Evolutionary conservation across 2,113 vertebrate genomes (phyloP), one percentile per base, ranked within the genome.

Genomic region (Echinops telfairi): DNA sequence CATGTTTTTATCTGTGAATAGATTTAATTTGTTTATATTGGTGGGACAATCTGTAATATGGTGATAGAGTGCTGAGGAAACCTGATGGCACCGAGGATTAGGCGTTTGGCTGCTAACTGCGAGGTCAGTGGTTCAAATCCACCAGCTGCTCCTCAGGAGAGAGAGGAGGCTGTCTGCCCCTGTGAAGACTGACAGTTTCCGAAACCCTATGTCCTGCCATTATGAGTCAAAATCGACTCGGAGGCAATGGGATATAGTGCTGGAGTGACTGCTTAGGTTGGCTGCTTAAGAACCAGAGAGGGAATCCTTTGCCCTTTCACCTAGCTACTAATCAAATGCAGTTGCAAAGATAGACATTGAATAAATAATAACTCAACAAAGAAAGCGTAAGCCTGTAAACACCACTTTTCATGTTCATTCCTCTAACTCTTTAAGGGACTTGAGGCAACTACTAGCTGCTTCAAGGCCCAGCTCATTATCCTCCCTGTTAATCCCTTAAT

Each of bases 321-420:
- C 36, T 83, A 66, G 17, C 60, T 2, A 29, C 66, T 43, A 82
- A 27, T 57, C 64, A 94, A 84, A 82, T 58, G 53, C 57, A 47
- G 14, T 31, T 93, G 38, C 20, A 11, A 1, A 53, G 23, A 60
- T 47, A 83, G 47, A 84, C 62, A 81, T 83, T 53, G 60, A 92
- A 76, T 36, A 43, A 57, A 57, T 83, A 91, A 77, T 58, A 93
- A 82, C 40, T 25, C 40, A 90, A 70, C 38, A 91, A 43, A 36
- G 53, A 47, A 14, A 76, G 53, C 60, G 33, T 22, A 9, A 84
- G 29, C 40, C 76, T 92, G 14, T 58, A 75, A 23, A 75, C 38
- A 33, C 36, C 14, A 40, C 36, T 70, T 73, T 68, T 38, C 19
- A 38, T 31, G 22, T 31, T 82, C n/a, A 1, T 85, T 15, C 57